Evolutionary conservation across 2,888 invertebrate species (phyloP).

Genomic region (Caenorhabditis imperialis): DNA sequence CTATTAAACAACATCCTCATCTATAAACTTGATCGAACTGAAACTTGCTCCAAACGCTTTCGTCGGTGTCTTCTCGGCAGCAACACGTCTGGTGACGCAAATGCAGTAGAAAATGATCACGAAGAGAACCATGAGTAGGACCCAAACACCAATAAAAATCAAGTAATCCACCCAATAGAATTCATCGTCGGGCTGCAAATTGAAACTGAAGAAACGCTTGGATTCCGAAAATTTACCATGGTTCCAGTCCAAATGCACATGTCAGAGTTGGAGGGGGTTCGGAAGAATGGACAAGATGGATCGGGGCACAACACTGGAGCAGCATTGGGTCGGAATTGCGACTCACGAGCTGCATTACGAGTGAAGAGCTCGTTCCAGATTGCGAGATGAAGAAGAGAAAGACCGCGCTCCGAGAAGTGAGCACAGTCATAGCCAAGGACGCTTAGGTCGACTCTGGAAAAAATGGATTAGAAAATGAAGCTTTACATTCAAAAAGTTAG

Average conservation of each 20-base stretch:
- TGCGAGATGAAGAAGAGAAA: conserved; percentile 62
- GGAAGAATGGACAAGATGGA: conserved; percentile 66
- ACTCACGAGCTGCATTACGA: conserved; percentile 49
- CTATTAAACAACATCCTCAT: conserved; percentile 61
- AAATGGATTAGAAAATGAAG: no score
- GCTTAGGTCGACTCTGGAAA: conserved; percentile 61
- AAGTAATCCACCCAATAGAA: conserved; percentile 40
- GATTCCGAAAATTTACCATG: conserved; percentile 40
- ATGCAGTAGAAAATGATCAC: conserved; percentile 47
- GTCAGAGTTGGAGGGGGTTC: conserved; percentile 62
- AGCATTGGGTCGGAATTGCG: conserved; percentile 52
- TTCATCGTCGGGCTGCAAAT: conserved; percentile 29
- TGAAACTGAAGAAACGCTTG: no score
- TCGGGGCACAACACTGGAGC: conserved; percentile 59
- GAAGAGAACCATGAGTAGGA: conserved; percentile 50
- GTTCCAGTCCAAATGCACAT: conserved; percentile 63
- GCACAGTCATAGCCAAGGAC: conserved; percentile 68
- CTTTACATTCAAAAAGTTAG: not conserved
- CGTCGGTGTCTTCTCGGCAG: conserved; percentile 51
- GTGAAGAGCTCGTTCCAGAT: conserved; percentile 65
- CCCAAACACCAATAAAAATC: conserved; percentile 35
- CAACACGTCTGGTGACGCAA: conserved; percentile 48
- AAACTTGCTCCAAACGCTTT: conserved; percentile 67
- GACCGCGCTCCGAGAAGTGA: conserved; percentile 66
- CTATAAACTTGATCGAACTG: conserved; percentile 68